Evolutionary conservation across 2,888 invertebrate species (phyloP), one percentile per base, ranked within the genome.

Genomic region (Leptura quadrifasciata): DNA sequence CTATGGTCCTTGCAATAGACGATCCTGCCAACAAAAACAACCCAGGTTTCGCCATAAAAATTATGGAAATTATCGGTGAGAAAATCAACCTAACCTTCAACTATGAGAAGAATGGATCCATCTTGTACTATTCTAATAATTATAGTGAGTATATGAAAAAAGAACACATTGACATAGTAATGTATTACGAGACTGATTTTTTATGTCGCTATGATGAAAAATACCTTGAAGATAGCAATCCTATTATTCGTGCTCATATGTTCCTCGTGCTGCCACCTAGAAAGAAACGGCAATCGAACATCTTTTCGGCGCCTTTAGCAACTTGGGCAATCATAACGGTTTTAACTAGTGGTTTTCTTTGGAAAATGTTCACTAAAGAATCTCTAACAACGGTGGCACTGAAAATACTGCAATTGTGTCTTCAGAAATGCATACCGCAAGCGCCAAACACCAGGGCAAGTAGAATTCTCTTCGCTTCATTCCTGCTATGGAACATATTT

Each of bases 261-360:
- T 35, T 21, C 10, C 35, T 61, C 35, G 17, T 61, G 35, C 17
- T 61, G 35, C 61, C 61, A 4, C 31, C 61, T n/a, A 12, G 61
- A 15, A 3, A 12, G 1, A 39, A 39, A 12, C 10, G 8, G 4
- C 39, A 39, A 39, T 4, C 15, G 6, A n/a, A n/a, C 35, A n/a
- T 61, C 35, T 31, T 10, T 61, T 39, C 39, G 0, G 12, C 35
- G 6, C 17, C 3, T 27, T 1, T n/a, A 61, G 17, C n/a, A 35
- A 61, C 61, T 1, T 27, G n/a, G 35, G 24, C 18, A 61, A 12
- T 27, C 35, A 17, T 39, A 12, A 39, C 12, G 15, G 39, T 39
- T 39, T 15, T 39, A 39, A 39, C 39, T 2, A 8, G 10, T 12
- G 39, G 12, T 15, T 39, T 39, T 6, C 12, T 15, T 3, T 39